Evolutionary conservation across 1,140 invertebrate species (phyloP).

Genomic region (Aradophagus sp.): DNA sequence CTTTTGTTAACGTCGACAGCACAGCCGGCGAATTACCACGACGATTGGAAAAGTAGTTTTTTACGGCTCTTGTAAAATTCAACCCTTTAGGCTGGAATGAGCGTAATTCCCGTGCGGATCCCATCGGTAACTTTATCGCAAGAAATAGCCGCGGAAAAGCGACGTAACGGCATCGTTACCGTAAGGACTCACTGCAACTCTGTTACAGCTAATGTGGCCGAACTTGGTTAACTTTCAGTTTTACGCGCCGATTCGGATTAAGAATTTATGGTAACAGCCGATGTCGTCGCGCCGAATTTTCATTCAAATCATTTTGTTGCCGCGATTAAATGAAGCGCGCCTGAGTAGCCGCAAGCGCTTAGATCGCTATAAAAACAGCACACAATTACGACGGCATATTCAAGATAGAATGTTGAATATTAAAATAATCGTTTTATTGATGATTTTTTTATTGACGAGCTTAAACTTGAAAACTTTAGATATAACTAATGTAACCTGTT

Average conservation of each 20-base stretch:
- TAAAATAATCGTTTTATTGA: too few relatives aligned
- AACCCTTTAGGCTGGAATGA: slow-evolving; percentile 63
- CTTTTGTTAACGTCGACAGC: too few relatives aligned
- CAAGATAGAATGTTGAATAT: too few relatives aligned
- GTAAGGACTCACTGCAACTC: slow-evolving; percentile 71
- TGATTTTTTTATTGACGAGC: too few relatives aligned
- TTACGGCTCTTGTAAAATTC: slow-evolving; percentile 34
- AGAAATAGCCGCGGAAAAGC: slow-evolving; percentile 70
- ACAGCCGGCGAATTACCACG: slow-evolving; percentile 28
- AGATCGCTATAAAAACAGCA: too few relatives aligned
- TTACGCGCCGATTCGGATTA: slow-evolving; percentile 75
- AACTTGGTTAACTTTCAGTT: slow-evolving; percentile 75
- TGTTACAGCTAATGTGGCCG: slow-evolving; percentile 74
- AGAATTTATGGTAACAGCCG: slow-evolving; percentile 74
- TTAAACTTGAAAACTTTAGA: too few relatives aligned
- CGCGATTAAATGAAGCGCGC: slow-evolving; percentile 29
- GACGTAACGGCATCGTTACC: slow-evolving; percentile 75
- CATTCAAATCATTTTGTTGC: slow-evolving; percentile 39
- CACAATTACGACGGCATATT: too few relatives aligned
- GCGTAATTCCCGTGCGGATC: slow-evolving; percentile 73
- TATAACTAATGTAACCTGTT: too few relatives aligned
- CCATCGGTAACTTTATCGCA: slow-evolving; percentile 74
- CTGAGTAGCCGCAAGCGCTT: too few relatives aligned
- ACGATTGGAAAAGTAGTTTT: slow-evolving; percentile 49
- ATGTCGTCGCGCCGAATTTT: slow-evolving; percentile 50